Evolutionary conservation across 1,140 invertebrate genomes (phyloP), one percentile per base, ranked within the genome.

Genomic region (Drosophila repleta): DNA sequence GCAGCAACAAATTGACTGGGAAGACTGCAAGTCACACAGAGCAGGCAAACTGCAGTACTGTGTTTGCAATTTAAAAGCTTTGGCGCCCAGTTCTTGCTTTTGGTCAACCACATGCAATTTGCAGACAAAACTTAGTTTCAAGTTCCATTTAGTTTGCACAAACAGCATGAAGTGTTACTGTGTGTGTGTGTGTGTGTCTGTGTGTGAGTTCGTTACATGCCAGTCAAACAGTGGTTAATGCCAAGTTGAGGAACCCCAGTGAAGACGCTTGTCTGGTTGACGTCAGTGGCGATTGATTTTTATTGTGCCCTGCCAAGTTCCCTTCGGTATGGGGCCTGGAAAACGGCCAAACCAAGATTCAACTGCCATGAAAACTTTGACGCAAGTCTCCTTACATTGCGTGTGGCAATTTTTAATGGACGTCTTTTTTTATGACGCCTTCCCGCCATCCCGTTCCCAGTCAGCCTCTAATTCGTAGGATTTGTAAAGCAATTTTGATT

Each of bases 201-300:
- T 37, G 41, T 46, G 18, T 35, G 18, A 37, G 26, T 35, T 13
- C 53, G 52, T 55, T 49, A 24, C 39, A 37, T 51, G 56, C 37
- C 58, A 32, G 56, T 41, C 56, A 67, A 67, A 61, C 45, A 51
- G 46, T 67, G 60, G 51, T 41, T 51, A 57, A 65, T 65, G 68
- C 37, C 68, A 65, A 51, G 68, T 35, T 29, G 32, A 55, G 70
- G 57, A 62, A 52, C 57, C 56, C 43, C 39, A 49, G 10, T 4
- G n/a, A 45, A 60, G 69, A 41, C 41, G 46, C 46, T 10, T 37
- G 21, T 32, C 29, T 41, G 32, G 17, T 67, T 85, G 82, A 87
- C 66, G 77, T 77, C 82, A 85, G 51, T 66, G 18, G n/a, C 64
- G 41, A 87, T 87, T 87, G 82, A 87, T 87, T 87, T 51, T 69